Evolutionary conservation across 1,140 invertebrate genomes (phyloP), one percentile per base, ranked within the genome.

Genomic region (Metopolophium dirhodum): DNA sequence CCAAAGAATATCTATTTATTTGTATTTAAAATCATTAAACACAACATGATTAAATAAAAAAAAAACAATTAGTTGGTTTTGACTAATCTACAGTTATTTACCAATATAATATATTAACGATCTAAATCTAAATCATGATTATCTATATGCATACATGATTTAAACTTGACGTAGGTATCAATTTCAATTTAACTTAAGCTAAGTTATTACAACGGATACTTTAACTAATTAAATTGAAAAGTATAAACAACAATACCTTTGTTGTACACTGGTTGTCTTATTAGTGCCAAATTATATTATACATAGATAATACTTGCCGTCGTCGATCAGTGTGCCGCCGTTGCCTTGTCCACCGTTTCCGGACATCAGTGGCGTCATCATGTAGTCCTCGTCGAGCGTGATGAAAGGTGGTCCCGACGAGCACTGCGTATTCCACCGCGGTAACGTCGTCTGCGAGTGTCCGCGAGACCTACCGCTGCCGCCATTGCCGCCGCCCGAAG

Each of bases 371-470:
- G 97, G 97, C 85, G 97, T 97, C 96, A 97, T 97, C 96, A 99
- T 98, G 95, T 99, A 99, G 95, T 99, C 98, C 95, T 99, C 98
- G 95, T 99, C 98, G 93, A 99, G 95, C 77, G 97, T 97, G 94
- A 98, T 97, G 95, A 99, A 98, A 35, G 97, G 97, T 30, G 93
- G 93, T 23, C 93, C 93, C 9, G 94, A 89, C n/a, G 94, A 82
- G 26, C 94, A 93, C 45, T 94, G 94, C 14, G 96, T 96, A 94
- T 97, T 98, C 98, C 98, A 99, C 94, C 98, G 96, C 57, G 98
- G 96, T 94, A 97, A 96, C 94, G 97, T 96, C 94, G 97, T 95
- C 95, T 96, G 95, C 94, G 96, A 95, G 94, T 96, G 95, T 94
- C 96, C 96, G 94, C 97, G 96, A 86, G 97, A 97, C 54, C 86